Evolutionary conservation across 2,797 vertebrate genomes (phyloP), one percentile per base, ranked within the genome.

Genomic region (Chelon auratus): DNA sequence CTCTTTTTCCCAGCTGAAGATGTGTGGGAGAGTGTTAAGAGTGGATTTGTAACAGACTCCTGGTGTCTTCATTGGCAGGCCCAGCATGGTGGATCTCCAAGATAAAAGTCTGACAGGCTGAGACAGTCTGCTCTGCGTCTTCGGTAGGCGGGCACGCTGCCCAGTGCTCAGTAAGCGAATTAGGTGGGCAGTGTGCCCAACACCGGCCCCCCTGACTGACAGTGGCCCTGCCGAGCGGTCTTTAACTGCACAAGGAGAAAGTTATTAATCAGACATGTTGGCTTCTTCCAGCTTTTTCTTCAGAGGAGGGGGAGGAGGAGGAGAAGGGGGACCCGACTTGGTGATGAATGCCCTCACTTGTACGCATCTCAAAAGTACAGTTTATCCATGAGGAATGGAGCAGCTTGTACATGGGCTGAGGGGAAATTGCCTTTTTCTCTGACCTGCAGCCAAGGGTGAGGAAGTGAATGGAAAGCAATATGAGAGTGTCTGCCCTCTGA

Each of bases 331-430:
- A 26, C 70, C 77, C 58, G 86, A 78, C 62, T 60, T 45, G 65
- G 85, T 93, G 93, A 92, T 93, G 88, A 92, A 93, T 93, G 91
- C 83, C 76, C 81, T 84, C 69, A 72, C 89, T 90, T 89, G 85
- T 76, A 43, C 43, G 18, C 57, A 62, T 88, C 92, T 92, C 88
- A 90, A 90, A 91, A 90, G 88, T 92, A 87, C 88, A 91, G 88
- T 92, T 92, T 93, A 90, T 93, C 91, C 87, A 81, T 89, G 91
- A 90, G 87, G 84, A 91, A 90, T 90, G 91, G 84, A 83, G 88
- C 80, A 17, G 74, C 78, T 76, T 81, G 80, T 64, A 81, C 80
- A 82, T 24, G 43, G 79, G 82, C 82, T 65, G 78, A 79, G 77
- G 84, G 89, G 83, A 92, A 93, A 92, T 92, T 92, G 87, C 89